phyloP scores from a whole-genome alignment of 2,113 vertebrate genomes.

The Periophthalmodon schlosseri region DNA sequence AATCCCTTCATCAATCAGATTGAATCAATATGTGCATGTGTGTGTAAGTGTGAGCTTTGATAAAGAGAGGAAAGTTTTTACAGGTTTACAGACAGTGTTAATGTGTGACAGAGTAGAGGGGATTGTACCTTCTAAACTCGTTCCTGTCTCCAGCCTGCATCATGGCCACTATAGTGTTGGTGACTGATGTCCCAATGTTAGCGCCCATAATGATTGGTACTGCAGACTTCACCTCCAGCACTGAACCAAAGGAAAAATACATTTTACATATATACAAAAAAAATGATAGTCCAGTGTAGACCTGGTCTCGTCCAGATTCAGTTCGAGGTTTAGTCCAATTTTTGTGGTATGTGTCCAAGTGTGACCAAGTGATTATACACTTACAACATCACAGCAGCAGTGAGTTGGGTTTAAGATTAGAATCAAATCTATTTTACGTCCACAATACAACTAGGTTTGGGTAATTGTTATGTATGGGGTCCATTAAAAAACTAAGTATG shows the following conservation, averaged over 20 bases:
- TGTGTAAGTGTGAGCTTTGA: background rate
- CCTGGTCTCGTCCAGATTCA: background rate
- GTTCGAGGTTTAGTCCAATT: background rate
- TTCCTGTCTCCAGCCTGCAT: conserved; percentile 94
- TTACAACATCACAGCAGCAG: no score
- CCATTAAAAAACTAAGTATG: background rate
- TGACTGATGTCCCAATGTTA: conserved; percentile 96
- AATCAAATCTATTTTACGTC: no score
- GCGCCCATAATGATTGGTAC: conserved; percentile 97
- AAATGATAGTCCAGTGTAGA: background rate
- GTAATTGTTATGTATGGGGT: no score
- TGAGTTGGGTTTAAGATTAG: no score
- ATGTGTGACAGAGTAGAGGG: background rate
- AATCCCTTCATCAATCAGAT: no score
- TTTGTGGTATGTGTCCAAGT: no score
- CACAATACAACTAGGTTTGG: no score
- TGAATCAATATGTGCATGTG: background rate
- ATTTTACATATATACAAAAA: background rate
- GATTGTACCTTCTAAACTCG: conserved; percentile 90
- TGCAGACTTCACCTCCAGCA: conserved; percentile 83
- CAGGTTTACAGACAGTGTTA: background rate
- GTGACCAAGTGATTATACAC: no score
- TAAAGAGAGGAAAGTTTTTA: background rate
- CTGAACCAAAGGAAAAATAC: conserved; percentile 56
- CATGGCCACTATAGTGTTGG: conserved; percentile 94